phyloP scores from a whole-genome alignment of 2,797 vertebrate species.

The Diceros bicornis region DNA sequence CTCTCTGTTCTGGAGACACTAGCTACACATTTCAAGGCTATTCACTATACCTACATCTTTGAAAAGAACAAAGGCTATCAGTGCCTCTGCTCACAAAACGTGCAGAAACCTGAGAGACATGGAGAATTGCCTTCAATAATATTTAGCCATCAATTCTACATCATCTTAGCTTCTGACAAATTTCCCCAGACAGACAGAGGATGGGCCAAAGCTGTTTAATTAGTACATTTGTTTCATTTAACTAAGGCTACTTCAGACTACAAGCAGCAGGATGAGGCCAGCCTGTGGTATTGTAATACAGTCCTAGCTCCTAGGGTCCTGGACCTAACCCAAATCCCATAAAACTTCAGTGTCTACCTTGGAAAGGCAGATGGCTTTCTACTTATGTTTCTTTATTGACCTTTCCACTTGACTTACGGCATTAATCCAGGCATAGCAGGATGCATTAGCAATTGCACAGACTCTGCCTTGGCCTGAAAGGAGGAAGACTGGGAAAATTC shows the following conservation, averaged over 20 bases:
- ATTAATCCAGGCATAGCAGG: not conserved
- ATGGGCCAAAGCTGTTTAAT: not conserved
- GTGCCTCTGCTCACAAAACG: not conserved
- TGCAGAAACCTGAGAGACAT: not conserved
- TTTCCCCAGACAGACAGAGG: not conserved
- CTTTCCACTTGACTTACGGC: not conserved
- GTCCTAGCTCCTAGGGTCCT: not conserved
- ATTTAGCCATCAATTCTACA: not conserved
- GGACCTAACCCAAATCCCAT: not conserved
- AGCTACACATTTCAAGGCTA: not conserved
- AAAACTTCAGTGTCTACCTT: conserved; percentile 2
- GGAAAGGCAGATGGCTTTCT: not conserved
- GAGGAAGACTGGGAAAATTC: not conserved
- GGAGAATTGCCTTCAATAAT: not conserved
- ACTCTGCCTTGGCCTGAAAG: not conserved
- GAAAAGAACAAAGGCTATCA: not conserved
- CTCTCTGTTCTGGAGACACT: not conserved
- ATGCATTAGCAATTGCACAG: not conserved
- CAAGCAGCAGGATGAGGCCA: not conserved
- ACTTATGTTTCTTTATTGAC: not conserved
- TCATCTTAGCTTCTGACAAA: not conserved
- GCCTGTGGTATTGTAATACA: not conserved
- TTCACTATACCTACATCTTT: not conserved
- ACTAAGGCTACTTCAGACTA: not conserved
- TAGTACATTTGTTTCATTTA: not conserved